Conservation (phyloP, 1,140 invertebrate species). For the Pseudomyrmex flavicornis region DNA sequence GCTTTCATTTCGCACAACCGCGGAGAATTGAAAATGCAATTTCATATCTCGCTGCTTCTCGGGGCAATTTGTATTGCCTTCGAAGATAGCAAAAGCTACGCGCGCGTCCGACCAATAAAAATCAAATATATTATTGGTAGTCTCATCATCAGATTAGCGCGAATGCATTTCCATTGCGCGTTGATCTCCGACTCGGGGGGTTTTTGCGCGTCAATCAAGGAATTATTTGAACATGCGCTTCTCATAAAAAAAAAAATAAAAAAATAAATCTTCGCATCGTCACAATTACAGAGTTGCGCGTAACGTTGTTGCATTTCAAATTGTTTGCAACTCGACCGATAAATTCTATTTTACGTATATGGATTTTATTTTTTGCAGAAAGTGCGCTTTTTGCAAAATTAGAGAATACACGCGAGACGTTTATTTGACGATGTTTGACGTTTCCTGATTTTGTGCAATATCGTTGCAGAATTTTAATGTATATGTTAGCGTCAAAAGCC, state of each 20-base stretch:
- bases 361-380: too few relatives aligned
- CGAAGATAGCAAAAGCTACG: neutral
- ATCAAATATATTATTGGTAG: slow-evolving; percentile 38
- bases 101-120: slow-evolving; percentile 2
- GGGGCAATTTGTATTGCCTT: slow-evolving; percentile 35
- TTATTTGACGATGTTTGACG: too few relatives aligned
- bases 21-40: slow-evolving; percentile 14
- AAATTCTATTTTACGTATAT: too few relatives aligned
- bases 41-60: slow-evolving; percentile 6
- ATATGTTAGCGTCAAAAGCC: too few relatives aligned
- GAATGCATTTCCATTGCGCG: neutral
- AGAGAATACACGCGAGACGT: too few relatives aligned
- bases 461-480: too few relatives aligned
- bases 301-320: too few relatives aligned
- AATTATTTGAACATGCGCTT: slow-evolving; percentile 28
- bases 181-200: neutral
- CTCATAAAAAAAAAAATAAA: neutral
- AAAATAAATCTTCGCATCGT: neutral
- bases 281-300: neutral
- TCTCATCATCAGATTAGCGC: slow-evolving; percentile 26
- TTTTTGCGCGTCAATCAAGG: slow-evolving; percentile 25
- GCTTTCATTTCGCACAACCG: slow-evolving; percentile 5
- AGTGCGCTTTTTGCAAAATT: too few relatives aligned
- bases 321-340: neutral
- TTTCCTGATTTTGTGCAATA: too few relatives aligned